Evolutionary conservation across 2,113 vertebrate genomes (phyloP).

Genomic region (Spermophilus dauricus): DNA sequence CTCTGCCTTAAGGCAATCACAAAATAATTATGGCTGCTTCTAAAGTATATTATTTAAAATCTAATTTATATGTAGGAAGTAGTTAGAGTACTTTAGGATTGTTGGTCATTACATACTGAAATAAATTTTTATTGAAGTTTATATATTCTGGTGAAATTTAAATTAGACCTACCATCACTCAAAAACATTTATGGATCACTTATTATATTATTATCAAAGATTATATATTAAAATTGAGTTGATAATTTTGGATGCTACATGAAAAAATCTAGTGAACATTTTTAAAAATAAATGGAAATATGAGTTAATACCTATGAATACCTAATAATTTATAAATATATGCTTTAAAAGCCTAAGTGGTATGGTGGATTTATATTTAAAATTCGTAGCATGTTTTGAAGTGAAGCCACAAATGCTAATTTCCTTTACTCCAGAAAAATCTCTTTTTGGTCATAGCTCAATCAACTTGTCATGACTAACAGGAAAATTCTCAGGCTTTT

Average conservation of each 20-base stretch:
- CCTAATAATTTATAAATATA: background rate
- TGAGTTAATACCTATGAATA: background rate
- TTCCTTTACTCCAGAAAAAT: background rate
- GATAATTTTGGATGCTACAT: background rate
- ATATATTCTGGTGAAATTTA: background rate
- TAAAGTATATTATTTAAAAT: background rate
- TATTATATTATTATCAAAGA: background rate
- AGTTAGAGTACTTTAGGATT: background rate
- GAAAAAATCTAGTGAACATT: background rate
- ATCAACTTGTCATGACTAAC: constrained; percentile 1
- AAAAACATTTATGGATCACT: background rate
- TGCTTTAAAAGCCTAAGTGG: background rate
- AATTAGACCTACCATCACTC: background rate
- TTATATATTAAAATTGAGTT: background rate
- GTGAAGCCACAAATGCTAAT: background rate
- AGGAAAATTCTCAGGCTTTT: constrained; percentile 32
- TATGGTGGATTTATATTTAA: background rate
- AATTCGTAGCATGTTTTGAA: background rate
- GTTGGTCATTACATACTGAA: background rate
- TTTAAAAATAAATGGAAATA: background rate
- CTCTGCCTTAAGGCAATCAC: background rate
- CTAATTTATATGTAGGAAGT: background rate
- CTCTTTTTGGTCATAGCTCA: background rate
- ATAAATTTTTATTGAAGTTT: background rate
- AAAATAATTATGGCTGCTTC: background rate